Conservation (phyloP, 2,888 invertebrate genomes). For the Lasioglossum oenotherae region DNA sequence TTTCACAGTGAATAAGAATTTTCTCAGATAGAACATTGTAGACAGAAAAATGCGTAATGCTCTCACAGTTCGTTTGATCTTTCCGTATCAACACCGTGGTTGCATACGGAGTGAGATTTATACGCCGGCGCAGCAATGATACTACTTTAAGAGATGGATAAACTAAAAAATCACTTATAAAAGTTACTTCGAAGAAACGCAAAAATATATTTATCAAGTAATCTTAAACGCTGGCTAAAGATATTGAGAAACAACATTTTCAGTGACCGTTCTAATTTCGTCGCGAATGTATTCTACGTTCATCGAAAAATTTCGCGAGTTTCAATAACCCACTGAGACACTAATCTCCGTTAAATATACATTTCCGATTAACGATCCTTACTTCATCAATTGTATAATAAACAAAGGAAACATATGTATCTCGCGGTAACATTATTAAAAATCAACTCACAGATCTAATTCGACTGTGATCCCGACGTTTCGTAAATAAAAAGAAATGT, state of each 20-base stretch:
- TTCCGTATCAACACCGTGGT: conserved; percentile 7
- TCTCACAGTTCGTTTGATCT: conserved; percentile 10
- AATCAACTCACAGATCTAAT: background rate
- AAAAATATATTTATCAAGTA: background rate
- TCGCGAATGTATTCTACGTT: background rate
- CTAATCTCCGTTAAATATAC: background rate
- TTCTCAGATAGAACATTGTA: background rate
- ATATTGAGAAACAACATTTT: background rate
- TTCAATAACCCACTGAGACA: background rate
- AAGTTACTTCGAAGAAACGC: background rate
- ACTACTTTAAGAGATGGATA: background rate
- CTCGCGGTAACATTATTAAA: background rate
- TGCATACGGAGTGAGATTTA: conserved; percentile 29
- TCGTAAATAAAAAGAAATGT: conserved; percentile 10
- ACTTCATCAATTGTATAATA: background rate
- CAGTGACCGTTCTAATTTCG: background rate
- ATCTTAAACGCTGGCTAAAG: background rate
- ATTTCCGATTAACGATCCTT: conserved; percentile 13
- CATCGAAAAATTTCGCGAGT: conserved; percentile 3
- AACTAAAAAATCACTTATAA: background rate
- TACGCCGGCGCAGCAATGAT: background rate
- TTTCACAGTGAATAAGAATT: background rate
- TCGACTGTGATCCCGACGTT: conserved; percentile 8
- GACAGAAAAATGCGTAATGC: background rate
- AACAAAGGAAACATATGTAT: background rate